Base-by-base conservation (phyloP, 2,888 invertebrate species). In the Lissocephala sabroskyi region DNA sequence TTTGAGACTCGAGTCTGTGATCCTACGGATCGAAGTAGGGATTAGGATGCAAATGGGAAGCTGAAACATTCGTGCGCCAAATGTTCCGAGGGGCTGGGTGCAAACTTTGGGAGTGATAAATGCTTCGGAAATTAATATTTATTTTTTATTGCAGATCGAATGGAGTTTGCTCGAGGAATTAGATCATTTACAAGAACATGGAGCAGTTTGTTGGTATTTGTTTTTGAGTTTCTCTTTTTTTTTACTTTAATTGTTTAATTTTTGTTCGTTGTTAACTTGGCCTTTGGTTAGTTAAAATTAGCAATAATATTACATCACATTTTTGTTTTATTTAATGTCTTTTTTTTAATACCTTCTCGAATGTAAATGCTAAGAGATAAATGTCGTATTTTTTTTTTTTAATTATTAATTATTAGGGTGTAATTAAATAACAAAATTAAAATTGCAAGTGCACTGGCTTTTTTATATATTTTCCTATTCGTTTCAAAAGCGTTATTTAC, bases 201-300 rank as follows among this genome's bases (percentile, higher is more conserved):
- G 53, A 54, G 11, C 9, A n/a, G 3, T 17, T 35, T 30, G 10
- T n/a, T 11, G 4, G 4, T 30, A 19, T 32, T 44, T 51, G 29
- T 13, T n/a, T 45, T 36, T 37, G 28, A 17, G 17, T 45, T 37
- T 42, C 29, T 39, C 44, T 37, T 49, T 45, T 45, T 45, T 58
- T 37, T 28, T 45, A 28, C 29, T 37, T 55, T 17, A 23, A 35
- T 41, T 48, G 11, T 35, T 35, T 35, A 13, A n/a, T 23, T 23
- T 23, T 23, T 23, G 44, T 52, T 54, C 64, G 3, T 5, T 23
- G 84, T 85, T 84, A 85, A 85, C 84, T 85, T 85, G 84, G 84
- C 84, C 85, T 85, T 85, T 84, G 84, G 84, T 85, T 85, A 85
- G 84, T 85, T 83, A 66, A 75, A 78, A 82, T 82, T 77, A 74